A percentile compares a stretch with the other conserved stretches of the same genome.
Conservation (phyloP, 2,797 vertebrate genomes). For the Clarias laeviceps region DNA sequence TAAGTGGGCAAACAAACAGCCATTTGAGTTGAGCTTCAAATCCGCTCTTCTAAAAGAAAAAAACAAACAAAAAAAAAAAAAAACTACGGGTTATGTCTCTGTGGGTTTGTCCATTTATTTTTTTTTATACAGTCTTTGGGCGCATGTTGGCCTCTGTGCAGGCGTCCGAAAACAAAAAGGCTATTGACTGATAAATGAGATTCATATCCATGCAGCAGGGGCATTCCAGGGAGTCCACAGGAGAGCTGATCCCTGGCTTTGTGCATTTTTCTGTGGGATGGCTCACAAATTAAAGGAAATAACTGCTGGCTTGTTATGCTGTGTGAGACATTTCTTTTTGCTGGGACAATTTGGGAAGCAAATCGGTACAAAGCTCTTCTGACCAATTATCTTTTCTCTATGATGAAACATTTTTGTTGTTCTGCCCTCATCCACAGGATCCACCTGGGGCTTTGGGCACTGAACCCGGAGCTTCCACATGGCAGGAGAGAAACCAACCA, state of each 20-base stretch:
- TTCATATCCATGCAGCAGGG: constrained; percentile 42
- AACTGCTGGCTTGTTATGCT: not conserved
- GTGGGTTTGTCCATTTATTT: too few species aligned
- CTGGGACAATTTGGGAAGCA: not conserved
- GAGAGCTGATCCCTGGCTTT: constrained; percentile 24
- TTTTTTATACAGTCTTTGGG: not conserved
- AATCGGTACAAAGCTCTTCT: not conserved
- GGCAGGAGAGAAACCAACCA: too few species aligned
- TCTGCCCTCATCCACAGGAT: not conserved
- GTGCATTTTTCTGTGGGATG: constrained; percentile 11
- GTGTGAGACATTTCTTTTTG: not conserved
- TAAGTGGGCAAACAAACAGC: too few species aligned
- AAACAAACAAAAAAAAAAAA: too few species aligned
- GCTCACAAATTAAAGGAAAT: not conserved
- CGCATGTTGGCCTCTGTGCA: constrained; percentile 5
- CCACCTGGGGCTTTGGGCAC: too few species aligned
- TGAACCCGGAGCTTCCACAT: too few species aligned
- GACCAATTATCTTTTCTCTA: not conserved
- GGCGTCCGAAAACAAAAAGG: constrained; percentile 48
- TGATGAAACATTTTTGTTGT: not conserved
- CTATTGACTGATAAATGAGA: constrained; percentile 53
- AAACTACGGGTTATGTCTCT: too few species aligned
- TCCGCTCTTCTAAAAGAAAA: too few species aligned
- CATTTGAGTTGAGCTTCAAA: too few species aligned
- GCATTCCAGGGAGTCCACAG: constrained; percentile 45